Evolutionary conservation across 2,113 vertebrate genomes (phyloP).

Genomic region (Sprattus sprattus): DNA sequence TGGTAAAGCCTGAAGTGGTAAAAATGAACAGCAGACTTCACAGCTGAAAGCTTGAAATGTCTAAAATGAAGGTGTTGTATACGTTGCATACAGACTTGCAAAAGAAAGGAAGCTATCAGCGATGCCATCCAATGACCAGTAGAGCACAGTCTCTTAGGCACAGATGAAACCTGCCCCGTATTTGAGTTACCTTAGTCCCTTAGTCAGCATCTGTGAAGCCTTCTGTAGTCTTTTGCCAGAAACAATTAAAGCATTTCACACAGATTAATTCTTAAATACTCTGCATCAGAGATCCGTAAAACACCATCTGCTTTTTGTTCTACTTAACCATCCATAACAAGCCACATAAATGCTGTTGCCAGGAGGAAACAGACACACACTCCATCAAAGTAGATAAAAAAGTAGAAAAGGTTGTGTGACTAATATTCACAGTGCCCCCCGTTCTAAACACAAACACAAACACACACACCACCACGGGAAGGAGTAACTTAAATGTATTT

Average conservation of each 20-base stretch:
- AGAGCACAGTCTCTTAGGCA: no score
- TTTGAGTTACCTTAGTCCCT: no score
- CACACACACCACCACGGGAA: neutral
- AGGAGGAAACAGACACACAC: neutral
- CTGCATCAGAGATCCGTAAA: neutral
- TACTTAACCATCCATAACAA: neutral
- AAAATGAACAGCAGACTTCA: neutral
- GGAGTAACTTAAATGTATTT: neutral
- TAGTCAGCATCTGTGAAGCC: no score
- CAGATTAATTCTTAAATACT: neutral
- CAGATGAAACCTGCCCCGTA: no score
- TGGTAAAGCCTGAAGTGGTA: neutral
- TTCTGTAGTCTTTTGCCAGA: neutral
- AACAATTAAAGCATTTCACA: neutral
- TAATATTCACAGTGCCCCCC: no score
- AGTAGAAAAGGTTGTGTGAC: neutral
- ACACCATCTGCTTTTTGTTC: neutral
- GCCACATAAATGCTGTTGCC: neutral
- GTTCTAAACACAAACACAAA: neutral
- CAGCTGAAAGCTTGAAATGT: neutral
- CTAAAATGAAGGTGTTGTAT: neutral
- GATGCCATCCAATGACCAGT: no score
- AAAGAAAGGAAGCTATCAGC: no score
- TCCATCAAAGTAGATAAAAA: neutral
- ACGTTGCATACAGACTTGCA: no score